Base-by-base conservation (phyloP, 2,113 vertebrate species). In the Caranx ignobilis region DNA sequence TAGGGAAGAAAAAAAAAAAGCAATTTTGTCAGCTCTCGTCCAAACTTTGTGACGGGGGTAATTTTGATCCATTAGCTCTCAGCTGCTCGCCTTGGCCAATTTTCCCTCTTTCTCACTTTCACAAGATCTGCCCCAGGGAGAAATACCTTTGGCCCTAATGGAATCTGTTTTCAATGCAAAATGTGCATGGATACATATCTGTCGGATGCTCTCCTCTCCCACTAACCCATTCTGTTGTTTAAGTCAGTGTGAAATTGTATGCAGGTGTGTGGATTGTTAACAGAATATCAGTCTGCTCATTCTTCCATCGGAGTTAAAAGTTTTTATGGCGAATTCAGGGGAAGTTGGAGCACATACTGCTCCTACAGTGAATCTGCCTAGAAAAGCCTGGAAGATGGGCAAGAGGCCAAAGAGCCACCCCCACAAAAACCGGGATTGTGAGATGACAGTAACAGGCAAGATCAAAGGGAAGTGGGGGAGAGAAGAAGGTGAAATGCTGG, bases 51-150 rank as follows among this genome's bases (percentile, higher is more conserved):
- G 93, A 94, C 87, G 81, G 89, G 91, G 90, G 94, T 94, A 95
- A 95, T 95, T 95, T 94, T 94, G 91, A 95, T 94, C 94, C 93
- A 95, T 95, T 95, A 94, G 93, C 92, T 94, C 89, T 91, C 86
- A 85, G 89, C 88, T 87, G 82, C 92, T 94, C 71, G 88, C 86
- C 91, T 91, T 71, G 78, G 90, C 92, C 91, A 93, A 91, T 94
- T 94, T 93, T 91, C 86, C 83, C 92, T 90, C 84, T 84, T 90
- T 88, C 79, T 83, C 93, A 91, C 90, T 90, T 94, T 84, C 82
- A 75, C 84, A 92, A 89, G 85, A 93, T 87, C 82, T 87, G 70
- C 77, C 82, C 68, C 67, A 7, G 66, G 85, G 85, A 91, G 85
- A 87, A 87, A 90, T 89, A 88, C 87, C 85, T 82, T 80, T 88